These are phyloP conservation scores for Montipora capricornis DNA, from an alignment of 64 coral and sea anemone species.

Conservation along the genomic window DNA sequence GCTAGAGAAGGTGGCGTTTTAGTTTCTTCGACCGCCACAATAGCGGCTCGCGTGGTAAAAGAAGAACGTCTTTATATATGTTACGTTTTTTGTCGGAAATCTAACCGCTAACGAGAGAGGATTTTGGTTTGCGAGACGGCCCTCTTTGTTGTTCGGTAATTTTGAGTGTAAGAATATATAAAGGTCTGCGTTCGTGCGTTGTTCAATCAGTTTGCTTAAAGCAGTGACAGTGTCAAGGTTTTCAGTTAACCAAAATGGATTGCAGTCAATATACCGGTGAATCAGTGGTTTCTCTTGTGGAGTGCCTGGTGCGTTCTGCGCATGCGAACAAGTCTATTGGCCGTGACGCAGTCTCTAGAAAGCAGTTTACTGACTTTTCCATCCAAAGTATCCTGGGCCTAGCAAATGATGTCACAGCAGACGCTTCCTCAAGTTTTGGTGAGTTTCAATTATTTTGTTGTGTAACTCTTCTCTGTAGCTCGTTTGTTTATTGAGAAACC, in stretches of 20 bases:
- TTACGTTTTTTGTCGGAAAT: no score
- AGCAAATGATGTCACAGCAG: neutral
- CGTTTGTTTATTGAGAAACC: neutral
- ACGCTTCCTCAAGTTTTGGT: neutral
- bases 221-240: neutral
- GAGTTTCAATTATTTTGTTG: neutral
- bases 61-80: no score
- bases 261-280: neutral
- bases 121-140: neutral
- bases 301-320: neutral
- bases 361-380: neutral
- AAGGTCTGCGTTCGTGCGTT: neutral
- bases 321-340: neutral
- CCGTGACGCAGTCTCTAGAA: neutral
- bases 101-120: neutral
- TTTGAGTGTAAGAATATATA: neutral
- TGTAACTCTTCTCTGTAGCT: neutral
- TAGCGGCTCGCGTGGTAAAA: no score
- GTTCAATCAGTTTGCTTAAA: neutral
- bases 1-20: no score
- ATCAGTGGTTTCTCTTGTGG: neutral
- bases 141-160: constrained; percentile 8
- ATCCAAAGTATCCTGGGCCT: constrained; percentile 12
- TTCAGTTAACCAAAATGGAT: neutral
- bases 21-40: no score